These are phyloP conservation scores for Pimephales promelas DNA, from an alignment of 2,113 vertebrate genomes.

Conservation along the genomic window DNA sequence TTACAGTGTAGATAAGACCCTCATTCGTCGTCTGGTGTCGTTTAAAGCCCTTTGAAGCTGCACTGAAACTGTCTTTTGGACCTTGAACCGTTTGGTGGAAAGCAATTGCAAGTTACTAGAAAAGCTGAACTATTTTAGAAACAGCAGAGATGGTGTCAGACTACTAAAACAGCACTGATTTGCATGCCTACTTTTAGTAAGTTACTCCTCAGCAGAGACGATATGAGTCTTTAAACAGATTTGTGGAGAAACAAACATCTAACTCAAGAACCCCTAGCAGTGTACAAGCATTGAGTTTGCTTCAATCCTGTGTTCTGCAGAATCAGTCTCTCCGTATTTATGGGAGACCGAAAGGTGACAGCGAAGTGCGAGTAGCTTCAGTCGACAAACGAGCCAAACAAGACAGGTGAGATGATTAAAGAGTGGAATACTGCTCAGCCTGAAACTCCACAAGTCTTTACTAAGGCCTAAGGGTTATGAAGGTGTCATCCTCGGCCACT, in stretches of 20 bases:
- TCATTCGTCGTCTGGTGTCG: too few relatives aligned
- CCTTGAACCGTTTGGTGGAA: too few relatives aligned
- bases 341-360: constrained; percentile 93
- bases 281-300: not conserved
- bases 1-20: too few relatives aligned
- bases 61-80: too few relatives aligned
- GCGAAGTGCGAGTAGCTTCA: constrained; percentile 89
- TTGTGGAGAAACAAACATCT: not conserved
- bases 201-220: not conserved
- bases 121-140: not conserved
- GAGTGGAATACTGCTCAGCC: not conserved
- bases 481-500: constrained; percentile 1
- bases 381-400: constrained; percentile 95
- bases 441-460: not conserved
- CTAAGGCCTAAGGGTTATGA: constrained; percentile 8
- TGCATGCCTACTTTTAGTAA: constrained; percentile 2
- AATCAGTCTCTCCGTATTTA: constrained; percentile 89
- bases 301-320: constrained; percentile 64
- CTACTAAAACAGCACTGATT: not conserved
- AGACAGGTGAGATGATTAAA: constrained; percentile 85
- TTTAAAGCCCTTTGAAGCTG: too few relatives aligned
- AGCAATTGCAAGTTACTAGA: not conserved
- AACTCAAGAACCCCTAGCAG: not conserved
- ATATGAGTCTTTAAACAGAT: not conserved
- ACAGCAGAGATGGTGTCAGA: not conserved